A percentile compares a stretch with the other conserved stretches of the same genome.
Conservation (phyloP, 2,797 vertebrate genomes). For the Syndactyla subalaris region DNA sequence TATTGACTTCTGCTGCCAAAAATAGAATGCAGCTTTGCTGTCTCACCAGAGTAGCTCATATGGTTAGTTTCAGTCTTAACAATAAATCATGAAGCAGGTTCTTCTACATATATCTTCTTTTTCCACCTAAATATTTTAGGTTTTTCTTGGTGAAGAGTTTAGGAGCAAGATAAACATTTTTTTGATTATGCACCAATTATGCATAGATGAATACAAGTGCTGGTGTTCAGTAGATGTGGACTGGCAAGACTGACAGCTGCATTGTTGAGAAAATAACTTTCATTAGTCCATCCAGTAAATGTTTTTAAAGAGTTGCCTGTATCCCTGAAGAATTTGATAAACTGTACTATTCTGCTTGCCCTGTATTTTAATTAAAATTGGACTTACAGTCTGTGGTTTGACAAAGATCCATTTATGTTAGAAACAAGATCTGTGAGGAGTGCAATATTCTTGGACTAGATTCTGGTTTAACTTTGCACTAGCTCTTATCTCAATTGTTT, state of each 20-base stretch:
- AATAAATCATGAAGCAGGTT: not conserved
- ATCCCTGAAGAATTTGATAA: not conserved
- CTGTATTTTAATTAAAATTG: not conserved
- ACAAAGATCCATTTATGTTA: not conserved
- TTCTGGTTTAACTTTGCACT: not conserved
- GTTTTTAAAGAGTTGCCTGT: not conserved
- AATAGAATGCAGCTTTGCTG: not conserved
- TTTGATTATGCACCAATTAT: not conserved
- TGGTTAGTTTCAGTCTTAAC: not conserved
- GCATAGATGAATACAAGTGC: not conserved
- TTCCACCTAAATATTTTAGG: not conserved
- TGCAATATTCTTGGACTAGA: not conserved
- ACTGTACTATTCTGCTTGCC: not conserved
- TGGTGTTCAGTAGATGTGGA: not conserved
- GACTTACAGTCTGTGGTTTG: not conserved
- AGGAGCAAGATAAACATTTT: not conserved
- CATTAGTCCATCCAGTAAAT: not conserved
- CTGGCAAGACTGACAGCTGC: not conserved
- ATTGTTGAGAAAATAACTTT: not conserved
- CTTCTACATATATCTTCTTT: not conserved
- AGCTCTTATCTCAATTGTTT: not conserved
- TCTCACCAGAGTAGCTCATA: not conserved
- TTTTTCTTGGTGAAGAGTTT: not conserved
- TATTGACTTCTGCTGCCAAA: not conserved
- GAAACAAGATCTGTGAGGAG: not conserved